Evolutionary conservation across 2,888 invertebrate genomes (phyloP).

Genomic region (Scaeva pyrastri): DNA sequence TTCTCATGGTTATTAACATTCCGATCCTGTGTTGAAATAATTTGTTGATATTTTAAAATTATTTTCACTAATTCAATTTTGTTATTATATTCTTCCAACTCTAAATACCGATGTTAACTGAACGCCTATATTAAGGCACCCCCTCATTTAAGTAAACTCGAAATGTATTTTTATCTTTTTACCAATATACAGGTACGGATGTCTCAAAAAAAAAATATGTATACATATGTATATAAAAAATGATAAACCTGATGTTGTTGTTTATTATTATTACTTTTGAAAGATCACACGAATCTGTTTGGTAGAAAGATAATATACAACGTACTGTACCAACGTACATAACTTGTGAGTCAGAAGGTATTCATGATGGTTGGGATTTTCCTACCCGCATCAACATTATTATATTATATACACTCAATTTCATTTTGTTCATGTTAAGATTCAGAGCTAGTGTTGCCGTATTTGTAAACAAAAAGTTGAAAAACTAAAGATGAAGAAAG

Average conservation of each 20-base stretch:
- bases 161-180: conserved; percentile 46
- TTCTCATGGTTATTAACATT: conserved; percentile 46
- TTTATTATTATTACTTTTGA: neutral
- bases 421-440: neutral
- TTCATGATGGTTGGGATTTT: conserved; percentile 63
- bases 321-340: neutral
- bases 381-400: conserved; percentile 56
- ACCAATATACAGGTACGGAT: conserved; percentile 62
- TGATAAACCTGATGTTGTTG: conserved; percentile 50
- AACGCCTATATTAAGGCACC: conserved; percentile 34
- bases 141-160: conserved; percentile 60
- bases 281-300: neutral
- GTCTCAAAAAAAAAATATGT: conserved; percentile 35
- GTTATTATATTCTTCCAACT: conserved; percentile 21
- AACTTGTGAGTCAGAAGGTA: conserved; percentile 28
- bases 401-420: neutral
- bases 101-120: conserved; percentile 46
- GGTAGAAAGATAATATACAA: conserved; percentile 25
- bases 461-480: too few species aligned
- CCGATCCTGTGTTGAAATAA: neutral
- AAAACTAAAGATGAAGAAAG: too few species aligned
- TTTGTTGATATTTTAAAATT: neutral
- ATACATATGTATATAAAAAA: too few species aligned
- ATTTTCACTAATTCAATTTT: neutral
- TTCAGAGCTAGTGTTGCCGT: too few species aligned